Base-by-base conservation (phyloP, 2,113 vertebrate genomes). In the Chrysochloris asiatica region DNA sequence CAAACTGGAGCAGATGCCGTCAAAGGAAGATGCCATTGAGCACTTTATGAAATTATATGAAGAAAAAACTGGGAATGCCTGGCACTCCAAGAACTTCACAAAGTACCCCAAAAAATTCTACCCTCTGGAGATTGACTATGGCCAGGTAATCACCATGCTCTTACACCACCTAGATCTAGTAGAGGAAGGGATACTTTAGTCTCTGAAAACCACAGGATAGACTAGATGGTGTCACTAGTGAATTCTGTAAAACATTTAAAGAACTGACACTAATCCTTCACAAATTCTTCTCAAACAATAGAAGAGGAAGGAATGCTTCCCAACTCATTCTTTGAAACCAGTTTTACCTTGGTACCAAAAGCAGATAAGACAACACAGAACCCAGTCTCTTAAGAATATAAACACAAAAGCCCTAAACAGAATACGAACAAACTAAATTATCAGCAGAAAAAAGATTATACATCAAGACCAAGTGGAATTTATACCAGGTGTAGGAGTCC, bases 31-130 rank as follows among this genome's bases (percentile, higher is more conserved):
- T 4, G 99, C 99, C 0, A 54, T 99, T 93, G 99, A 99, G 82
- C 99, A 99, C 96, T 99, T 99, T 89, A 97, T 98, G 89, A 97
- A 97, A 22, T 94, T 99, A n/a, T 99, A 99, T 83, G 99, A 99
- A 90, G 99, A 99, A 85, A 99, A 99, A 96, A 99, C 99, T 0
- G 99, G 99, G 90, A 99, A 99, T 36, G 97, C 97, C 24, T 99
- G 99, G 99, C 97, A 98, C 95, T 98, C 98, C 4, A 98, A 98
- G 94, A 98, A 98, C 97, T 99, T 99, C 97, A 99, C 98, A 19
- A 99, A 99, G 96, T 98, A 99, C 83, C 99, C 99, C 7, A 99
- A 99, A 76, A 99, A 99, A 95, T 99, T 99, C 97, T 99, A 99
- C 93, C 99, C 99, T 0, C 97, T 99, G 95, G 99, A 99, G 97